Percentiles rank a stretch among this genome's conserved stretches.
These are phyloP conservation scores for Bovichtus variegatus DNA, from an alignment of 2,797 vertebrate genomes.

Conservation along the genomic window DNA sequence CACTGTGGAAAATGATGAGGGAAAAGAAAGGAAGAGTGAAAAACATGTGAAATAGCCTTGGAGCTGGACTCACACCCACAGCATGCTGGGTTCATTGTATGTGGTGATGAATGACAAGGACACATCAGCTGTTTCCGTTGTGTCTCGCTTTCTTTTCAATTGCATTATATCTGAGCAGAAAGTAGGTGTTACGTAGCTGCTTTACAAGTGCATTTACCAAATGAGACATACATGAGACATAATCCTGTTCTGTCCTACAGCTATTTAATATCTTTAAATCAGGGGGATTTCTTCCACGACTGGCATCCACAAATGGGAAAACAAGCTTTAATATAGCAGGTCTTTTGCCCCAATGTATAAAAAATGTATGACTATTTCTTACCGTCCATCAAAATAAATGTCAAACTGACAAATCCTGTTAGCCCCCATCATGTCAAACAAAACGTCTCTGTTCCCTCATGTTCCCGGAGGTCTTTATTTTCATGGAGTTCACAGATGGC, in stretches of 20 bases:
- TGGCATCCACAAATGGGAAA: slow-evolving; percentile 2
- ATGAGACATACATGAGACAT: neutral
- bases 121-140: slow-evolving; percentile 1
- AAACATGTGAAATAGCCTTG: slow-evolving; percentile 18
- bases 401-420: slow-evolving; percentile 13
- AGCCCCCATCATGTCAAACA: slow-evolving; percentile 2
- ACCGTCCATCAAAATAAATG: slow-evolving; percentile 34
- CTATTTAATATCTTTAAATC: neutral
- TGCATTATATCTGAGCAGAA: neutral
- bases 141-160: slow-evolving; percentile 5
- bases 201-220: neutral
- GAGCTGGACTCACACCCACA: slow-evolving; percentile 28
- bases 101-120: slow-evolving; percentile 22
- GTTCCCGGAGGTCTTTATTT: neutral
- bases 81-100: slow-evolving; percentile 10
- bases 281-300: neutral
- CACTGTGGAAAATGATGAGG: neutral
- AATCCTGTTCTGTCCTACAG: neutral
- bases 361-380: slow-evolving; percentile 18
- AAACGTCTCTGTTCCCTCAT: neutral
- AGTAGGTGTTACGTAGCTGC: slow-evolving; percentile 10
- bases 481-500: neutral
- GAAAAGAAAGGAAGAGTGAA: neutral
- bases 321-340: neutral
- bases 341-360: neutral